Conservation (phyloP, 2,797 vertebrate species). For the Hipposideros larvatus region DNA sequence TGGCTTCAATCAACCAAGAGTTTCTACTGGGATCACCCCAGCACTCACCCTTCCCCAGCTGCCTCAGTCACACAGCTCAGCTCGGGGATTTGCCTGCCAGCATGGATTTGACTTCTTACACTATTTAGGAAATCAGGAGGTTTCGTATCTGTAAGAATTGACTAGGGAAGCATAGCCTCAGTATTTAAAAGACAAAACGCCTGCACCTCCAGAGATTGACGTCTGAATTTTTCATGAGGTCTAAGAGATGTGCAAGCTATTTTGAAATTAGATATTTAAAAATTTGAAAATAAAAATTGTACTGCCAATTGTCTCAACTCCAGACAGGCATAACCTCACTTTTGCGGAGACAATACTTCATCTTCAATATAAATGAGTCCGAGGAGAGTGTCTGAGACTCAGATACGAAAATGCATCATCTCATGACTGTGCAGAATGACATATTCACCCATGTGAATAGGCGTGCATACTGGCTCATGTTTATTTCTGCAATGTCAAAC, state of each 20-base stretch:
- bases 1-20: neutral
- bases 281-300: constrained; percentile 49
- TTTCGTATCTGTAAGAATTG: constrained; percentile 50
- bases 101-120: constrained; percentile 48
- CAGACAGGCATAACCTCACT: constrained; percentile 38
- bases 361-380: constrained; percentile 64
- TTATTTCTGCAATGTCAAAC: constrained; percentile 53
- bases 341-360: constrained; percentile 29
- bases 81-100: neutral
- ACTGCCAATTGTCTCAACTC: constrained; percentile 49
- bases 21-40: neutral
- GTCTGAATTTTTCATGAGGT: constrained; percentile 70
- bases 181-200: constrained; percentile 64
- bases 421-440: neutral
- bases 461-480: neutral
- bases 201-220: neutral
- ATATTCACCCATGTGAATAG: neutral
- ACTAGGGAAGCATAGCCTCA: neutral
- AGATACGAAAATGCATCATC: neutral
- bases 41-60: neutral
- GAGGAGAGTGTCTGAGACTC: neutral
- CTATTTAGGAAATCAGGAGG: constrained; percentile 47
- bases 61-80: neutral
- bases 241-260: constrained; percentile 15
- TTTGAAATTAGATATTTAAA: constrained; percentile 59